Percentiles rank a stretch among this genome's conserved stretches.
phyloP scores from a whole-genome alignment of 2,797 vertebrate genomes.

The Alauda arvensis region DNA sequence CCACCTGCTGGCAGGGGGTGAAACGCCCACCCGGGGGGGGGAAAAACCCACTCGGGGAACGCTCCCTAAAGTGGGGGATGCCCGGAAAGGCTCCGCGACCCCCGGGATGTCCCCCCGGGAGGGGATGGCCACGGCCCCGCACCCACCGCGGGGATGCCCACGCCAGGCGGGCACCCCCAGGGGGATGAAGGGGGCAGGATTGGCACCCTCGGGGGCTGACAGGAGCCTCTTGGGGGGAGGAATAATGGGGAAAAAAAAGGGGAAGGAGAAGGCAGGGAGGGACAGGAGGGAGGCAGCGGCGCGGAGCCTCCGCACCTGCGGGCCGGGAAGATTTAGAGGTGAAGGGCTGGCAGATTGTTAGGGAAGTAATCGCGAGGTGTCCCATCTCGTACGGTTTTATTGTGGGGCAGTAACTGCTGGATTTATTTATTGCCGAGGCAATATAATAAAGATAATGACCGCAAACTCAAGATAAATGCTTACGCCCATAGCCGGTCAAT shows the following conservation, averaged over 20 bases:
- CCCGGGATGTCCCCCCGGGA: background rate
- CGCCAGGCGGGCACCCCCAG: background rate
- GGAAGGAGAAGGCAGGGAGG: background rate
- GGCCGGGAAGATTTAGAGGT: slow-evolving; percentile 62
- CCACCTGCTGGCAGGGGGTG: background rate
- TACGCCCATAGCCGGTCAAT: slow-evolving; percentile 63
- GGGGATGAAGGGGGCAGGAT: background rate
- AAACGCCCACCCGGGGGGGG: no score
- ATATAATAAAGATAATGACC: slow-evolving; percentile 73
- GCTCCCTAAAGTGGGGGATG: background rate
- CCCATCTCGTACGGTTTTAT: slow-evolving; percentile 68
- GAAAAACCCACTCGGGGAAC: background rate
- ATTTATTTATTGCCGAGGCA: slow-evolving; percentile 69
- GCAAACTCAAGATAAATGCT: slow-evolving; percentile 72
- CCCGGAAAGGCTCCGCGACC: background rate
- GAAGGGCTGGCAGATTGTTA: slow-evolving; percentile 60
- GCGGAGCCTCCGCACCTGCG: slow-evolving; percentile 35
- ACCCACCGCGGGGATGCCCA: background rate
- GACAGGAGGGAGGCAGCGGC: background rate
- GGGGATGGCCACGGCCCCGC: background rate
- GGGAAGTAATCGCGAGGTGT: slow-evolving; percentile 69
- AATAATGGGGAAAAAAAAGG: background rate
- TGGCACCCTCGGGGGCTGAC: background rate
- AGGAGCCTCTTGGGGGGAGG: background rate
- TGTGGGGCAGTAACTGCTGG: slow-evolving; percentile 62